A percentile compares a stretch with the other conserved stretches of the same genome.
Conservation (phyloP, 2,797 vertebrate species). For the Falco cherrug region DNA sequence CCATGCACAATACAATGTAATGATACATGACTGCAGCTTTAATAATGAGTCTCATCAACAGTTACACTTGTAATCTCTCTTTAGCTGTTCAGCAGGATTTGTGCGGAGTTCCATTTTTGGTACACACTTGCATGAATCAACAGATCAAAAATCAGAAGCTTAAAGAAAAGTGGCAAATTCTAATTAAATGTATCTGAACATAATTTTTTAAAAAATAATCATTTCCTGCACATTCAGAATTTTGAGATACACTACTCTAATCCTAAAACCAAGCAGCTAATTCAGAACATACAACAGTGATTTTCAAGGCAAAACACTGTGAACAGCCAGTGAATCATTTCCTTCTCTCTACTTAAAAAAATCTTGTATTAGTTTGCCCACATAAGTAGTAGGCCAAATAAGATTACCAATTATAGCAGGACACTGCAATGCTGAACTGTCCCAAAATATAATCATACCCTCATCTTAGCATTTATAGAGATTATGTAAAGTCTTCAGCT, state of each 20-base stretch:
- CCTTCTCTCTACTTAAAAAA: neutral
- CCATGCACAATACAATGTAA: neutral
- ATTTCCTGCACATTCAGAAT: neutral
- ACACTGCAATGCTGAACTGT: neutral
- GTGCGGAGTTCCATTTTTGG: neutral
- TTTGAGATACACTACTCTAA: neutral
- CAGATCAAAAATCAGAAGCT: neutral
- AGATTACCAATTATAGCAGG: neutral
- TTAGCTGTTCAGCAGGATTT: neutral
- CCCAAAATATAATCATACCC: neutral
- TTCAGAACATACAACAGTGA: neutral
- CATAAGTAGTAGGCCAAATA: neutral
- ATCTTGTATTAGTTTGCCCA: neutral
- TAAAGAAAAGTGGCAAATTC: neutral
- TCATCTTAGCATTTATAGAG: neutral
- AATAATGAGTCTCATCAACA: neutral
- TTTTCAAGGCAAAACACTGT: neutral
- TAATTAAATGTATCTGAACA: neutral
- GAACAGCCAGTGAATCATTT: neutral
- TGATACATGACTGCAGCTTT: neutral
- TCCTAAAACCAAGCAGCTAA: neutral
- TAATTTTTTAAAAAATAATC: neutral
- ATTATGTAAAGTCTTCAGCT: neutral
- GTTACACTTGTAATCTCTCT: neutral
- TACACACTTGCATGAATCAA: conserved; percentile 12